phyloP scores from a whole-genome alignment of 2,888 invertebrate species.

The Charanyca ferruginea region DNA sequence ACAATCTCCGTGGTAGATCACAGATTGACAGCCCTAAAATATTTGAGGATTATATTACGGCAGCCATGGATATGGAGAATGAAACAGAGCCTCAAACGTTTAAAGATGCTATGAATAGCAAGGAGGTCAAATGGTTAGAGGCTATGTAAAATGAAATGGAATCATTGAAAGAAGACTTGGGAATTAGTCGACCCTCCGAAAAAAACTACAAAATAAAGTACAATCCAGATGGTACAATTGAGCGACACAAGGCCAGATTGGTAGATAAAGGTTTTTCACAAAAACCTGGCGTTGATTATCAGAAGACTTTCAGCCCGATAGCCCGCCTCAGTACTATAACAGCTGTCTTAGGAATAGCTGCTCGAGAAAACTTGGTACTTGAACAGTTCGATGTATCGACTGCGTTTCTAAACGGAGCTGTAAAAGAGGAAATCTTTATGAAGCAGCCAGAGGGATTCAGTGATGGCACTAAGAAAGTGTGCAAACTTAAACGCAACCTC shows the following conservation, averaged over 20 bases:
- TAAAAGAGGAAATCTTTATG: no score
- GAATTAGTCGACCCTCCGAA: not conserved
- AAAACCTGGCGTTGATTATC: not conserved
- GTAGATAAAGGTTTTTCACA: not conserved
- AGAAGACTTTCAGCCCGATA: not conserved
- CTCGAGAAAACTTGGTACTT: no score
- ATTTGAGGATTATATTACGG: not conserved
- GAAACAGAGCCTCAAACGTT: conserved; percentile 5
- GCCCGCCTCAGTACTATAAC: no score
- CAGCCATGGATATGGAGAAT: conserved; percentile 4
- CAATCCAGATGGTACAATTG: conserved; percentile 2
- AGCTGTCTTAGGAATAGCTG: no score
- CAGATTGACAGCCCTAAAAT: not conserved
- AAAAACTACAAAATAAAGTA: not conserved
- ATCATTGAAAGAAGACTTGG: conserved; percentile 6
- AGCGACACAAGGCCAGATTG: not conserved
- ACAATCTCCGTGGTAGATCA: conserved; percentile 4
- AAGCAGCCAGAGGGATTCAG: no score
- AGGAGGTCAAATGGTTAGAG: conserved; percentile 5
- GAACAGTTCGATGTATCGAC: no score
- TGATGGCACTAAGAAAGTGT: no score
- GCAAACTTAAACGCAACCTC: no score
- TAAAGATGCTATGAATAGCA: conserved; percentile 6
- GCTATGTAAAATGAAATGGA: conserved; percentile 1
- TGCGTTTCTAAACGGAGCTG: no score